phyloP scores from a whole-genome alignment of 2,888 invertebrate genomes.

The Anorthoa munda region DNA sequence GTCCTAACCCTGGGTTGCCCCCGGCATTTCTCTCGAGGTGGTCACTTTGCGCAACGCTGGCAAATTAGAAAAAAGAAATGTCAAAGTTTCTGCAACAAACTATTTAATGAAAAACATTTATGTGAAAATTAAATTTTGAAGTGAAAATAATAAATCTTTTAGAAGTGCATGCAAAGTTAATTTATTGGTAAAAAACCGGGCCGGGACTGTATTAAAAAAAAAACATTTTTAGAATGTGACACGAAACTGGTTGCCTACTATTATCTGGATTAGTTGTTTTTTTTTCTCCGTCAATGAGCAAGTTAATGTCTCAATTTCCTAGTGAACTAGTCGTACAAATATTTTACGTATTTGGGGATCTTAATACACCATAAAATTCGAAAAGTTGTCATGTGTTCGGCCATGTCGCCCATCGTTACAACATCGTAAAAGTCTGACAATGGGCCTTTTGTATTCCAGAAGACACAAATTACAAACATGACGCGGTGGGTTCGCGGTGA shows the following conservation, averaged over 20 bases:
- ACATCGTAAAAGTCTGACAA: too few relatives aligned
- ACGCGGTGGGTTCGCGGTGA: background rate
- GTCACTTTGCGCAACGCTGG: constrained; percentile 61
- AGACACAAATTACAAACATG: too few relatives aligned
- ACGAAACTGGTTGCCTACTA: background rate
- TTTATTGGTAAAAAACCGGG: background rate
- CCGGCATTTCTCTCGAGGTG: constrained; percentile 63
- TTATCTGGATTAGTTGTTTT: background rate
- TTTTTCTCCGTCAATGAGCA: background rate
- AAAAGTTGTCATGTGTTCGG: background rate
- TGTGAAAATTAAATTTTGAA: constrained; percentile 11
- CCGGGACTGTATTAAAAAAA: background rate
- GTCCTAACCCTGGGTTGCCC: constrained; percentile 59
- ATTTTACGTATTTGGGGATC: background rate
- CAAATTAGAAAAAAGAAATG: constrained; percentile 56
- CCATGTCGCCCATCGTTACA: background rate
- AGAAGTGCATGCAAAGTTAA: constrained; percentile 30
- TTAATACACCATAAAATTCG: background rate
- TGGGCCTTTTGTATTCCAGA: too few relatives aligned
- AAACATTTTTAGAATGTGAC: background rate
- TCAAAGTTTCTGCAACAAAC: constrained; percentile 56
- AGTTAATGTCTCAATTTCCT: constrained; percentile 4
- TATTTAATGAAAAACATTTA: constrained; percentile 50
- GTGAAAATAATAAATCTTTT: background rate
- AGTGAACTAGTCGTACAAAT: background rate